Conservation (phyloP, 1,140 invertebrate species). For the Drosophila navojoa region DNA sequence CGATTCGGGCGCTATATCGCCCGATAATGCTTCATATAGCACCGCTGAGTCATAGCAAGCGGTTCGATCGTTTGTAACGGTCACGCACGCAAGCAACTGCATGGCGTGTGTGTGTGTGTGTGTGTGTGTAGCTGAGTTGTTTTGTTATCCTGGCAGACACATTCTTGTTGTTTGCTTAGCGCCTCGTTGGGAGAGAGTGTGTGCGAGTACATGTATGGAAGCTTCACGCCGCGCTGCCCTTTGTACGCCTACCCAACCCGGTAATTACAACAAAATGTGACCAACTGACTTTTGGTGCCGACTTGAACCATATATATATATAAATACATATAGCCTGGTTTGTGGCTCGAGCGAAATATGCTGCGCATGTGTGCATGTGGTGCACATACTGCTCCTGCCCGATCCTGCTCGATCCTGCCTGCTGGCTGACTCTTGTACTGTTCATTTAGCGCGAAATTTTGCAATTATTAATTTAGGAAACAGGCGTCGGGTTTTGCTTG, state of each 20-base stretch:
- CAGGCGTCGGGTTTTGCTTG: conserved; percentile 40
- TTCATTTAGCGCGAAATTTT: conserved; percentile 68
- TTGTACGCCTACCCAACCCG: conserved; percentile 44
- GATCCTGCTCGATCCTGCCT: neutral
- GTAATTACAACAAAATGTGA: conserved; percentile 50
- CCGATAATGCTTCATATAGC: conserved; percentile 55
- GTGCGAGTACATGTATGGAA: conserved; percentile 17
- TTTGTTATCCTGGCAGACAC: conserved; percentile 19
- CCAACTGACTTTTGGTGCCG: conserved; percentile 62
- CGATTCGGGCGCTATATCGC: conserved; percentile 3
- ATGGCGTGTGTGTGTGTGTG: conserved; percentile 39
- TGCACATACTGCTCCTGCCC: conserved; percentile 7
- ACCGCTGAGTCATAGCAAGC: conserved; percentile 54
- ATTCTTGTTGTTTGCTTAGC: conserved; percentile 12
- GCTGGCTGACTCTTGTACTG: conserved; percentile 27
- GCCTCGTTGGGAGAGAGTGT: neutral
- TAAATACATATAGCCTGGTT: neutral
- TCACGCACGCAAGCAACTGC: conserved; percentile 70
- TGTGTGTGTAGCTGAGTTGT: conserved; percentile 29
- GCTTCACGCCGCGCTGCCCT: conserved; percentile 61
- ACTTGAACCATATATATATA: neutral
- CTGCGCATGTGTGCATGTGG: conserved; percentile 53
- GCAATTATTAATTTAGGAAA: conserved; percentile 76
- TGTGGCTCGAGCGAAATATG: conserved; percentile 40
- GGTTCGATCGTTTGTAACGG: conserved; percentile 57